Base-by-base conservation (phyloP, 1,140 invertebrate species). In the Dermatophagoides farinae region DNA sequence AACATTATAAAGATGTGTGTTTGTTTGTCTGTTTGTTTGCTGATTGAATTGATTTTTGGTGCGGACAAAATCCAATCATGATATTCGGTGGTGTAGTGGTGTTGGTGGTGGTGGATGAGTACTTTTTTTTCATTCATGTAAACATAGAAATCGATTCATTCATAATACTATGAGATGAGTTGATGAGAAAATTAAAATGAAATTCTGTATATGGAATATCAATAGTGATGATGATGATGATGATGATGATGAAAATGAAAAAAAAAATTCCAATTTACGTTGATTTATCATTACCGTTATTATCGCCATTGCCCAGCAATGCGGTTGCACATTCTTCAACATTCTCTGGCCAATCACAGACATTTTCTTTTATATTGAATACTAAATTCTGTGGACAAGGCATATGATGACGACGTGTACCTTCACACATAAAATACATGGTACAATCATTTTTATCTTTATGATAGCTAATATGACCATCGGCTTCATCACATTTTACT, bases 341-440 rank as follows among this genome's bases (percentile, higher is more conserved):
- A 67, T 91, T 92, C 69, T 91, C 88, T 0, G 88, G 87, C 89
- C 89, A 93, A 74, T 93, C 89, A 71, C 89, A 93, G 0, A 93
- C 88, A 68, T 89, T 91, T 68, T 91, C 85, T 68, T 88, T 85
- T 1, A 81, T 80, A 73, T 93, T 93, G 74, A 92, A 92, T 0
- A 93, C 89, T 31, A 93, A 76, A 71, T 92, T 87, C n/a, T 80
- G 79, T 0, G 89, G 89, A 71, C 88, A 92, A n/a, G 88, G 87
- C 88, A 92, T 93, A 74, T 93, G 88, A 71, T 93, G 88, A 68
- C 88, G 55, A 16, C 86, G 62, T 60, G 71, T 87, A 11, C 88
- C 89, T 75, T 93, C 88, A 69, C 88, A 93, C 87, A 92, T 91
- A 73, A 87, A 92, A 71, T 92, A 92, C 76, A 83, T 85, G 25